These are phyloP conservation scores for Gandaritis pyraliata DNA, from an alignment of 2,888 invertebrate genomes.

Conservation along the genomic window DNA sequence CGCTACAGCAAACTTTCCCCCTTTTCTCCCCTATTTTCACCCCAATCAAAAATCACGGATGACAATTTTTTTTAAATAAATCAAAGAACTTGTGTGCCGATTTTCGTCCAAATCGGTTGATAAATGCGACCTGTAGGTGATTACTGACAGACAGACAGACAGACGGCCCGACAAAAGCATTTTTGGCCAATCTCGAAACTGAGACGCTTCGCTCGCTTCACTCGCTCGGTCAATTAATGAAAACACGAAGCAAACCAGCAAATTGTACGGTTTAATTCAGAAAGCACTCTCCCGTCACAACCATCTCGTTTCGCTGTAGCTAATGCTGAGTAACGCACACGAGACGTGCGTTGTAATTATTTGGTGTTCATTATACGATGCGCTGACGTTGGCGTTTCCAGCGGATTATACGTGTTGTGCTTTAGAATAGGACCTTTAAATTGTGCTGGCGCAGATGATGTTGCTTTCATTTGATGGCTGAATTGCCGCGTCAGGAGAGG, in stretches of 20 bases:
- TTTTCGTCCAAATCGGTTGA: too few species aligned
- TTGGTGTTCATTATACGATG: constrained; percentile 46
- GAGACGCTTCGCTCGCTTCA: too few species aligned
- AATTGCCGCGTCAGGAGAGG: constrained; percentile 9
- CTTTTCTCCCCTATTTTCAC: too few species aligned
- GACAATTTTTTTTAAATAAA: too few species aligned
- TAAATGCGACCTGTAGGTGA: too few species aligned
- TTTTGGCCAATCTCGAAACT: too few species aligned
- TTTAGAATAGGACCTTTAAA: constrained; percentile 34
- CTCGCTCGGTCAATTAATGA: too few species aligned
- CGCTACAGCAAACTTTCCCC: too few species aligned
- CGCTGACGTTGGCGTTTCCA: constrained; percentile 42
- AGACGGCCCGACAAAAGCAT: too few species aligned
- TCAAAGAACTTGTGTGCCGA: too few species aligned
- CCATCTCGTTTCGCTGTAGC: constrained; percentile 26
- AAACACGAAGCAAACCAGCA: constrained; percentile 1
- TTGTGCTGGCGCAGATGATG: constrained; percentile 27
- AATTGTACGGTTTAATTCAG: constrained; percentile 2
- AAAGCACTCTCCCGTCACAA: constrained; percentile 22
- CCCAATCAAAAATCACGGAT: too few species aligned
- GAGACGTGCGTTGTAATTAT: constrained; percentile 49
- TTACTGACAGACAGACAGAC: too few species aligned
- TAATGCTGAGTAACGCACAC: constrained; percentile 49
- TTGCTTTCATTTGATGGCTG: constrained; percentile 29
- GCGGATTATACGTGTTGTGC: constrained; percentile 32